Conservation (phyloP, 2,113 vertebrate species). For the Phyllostomus hastatus region DNA sequence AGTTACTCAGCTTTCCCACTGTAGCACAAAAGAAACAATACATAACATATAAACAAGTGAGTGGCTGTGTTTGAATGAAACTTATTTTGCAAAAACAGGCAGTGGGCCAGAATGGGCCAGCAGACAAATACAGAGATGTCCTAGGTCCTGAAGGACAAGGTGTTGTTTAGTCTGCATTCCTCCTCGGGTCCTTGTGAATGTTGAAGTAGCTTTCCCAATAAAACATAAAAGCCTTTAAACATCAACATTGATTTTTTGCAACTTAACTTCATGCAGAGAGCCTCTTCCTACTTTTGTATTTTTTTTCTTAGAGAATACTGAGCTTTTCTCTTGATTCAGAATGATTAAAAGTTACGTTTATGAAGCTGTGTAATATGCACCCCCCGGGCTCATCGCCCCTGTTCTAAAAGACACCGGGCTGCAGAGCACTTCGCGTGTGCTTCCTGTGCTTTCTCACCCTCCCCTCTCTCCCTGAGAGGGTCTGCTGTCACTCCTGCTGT, state of each 20-base stretch:
- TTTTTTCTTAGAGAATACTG: not conserved
- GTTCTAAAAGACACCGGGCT: not conserved
- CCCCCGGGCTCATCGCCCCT: not conserved
- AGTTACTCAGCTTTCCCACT: not conserved
- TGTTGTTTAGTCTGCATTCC: conserved; percentile 13
- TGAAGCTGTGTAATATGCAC: not conserved
- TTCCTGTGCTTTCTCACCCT: not conserved
- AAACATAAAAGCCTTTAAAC: not conserved
- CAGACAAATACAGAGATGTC: not conserved
- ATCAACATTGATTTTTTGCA: not conserved
- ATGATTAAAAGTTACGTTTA: not conserved
- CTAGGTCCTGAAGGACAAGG: not conserved
- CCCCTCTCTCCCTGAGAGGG: not conserved
- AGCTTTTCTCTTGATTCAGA: not conserved
- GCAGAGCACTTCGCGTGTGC: not conserved
- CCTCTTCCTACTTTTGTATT: not conserved
- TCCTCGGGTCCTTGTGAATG: not conserved
- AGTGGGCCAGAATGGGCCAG: not conserved
- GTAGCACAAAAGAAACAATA: not conserved
- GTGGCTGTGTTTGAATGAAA: not conserved
- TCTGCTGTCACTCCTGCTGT: not conserved
- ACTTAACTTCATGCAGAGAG: not conserved
- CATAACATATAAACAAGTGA: not conserved
- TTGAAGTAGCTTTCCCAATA: not conserved
- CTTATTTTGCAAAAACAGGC: not conserved